Evolutionary conservation across 2,113 vertebrate species (phyloP), one percentile per base, ranked within the genome.

Genomic region (Nothobranchius furzeri): DNA sequence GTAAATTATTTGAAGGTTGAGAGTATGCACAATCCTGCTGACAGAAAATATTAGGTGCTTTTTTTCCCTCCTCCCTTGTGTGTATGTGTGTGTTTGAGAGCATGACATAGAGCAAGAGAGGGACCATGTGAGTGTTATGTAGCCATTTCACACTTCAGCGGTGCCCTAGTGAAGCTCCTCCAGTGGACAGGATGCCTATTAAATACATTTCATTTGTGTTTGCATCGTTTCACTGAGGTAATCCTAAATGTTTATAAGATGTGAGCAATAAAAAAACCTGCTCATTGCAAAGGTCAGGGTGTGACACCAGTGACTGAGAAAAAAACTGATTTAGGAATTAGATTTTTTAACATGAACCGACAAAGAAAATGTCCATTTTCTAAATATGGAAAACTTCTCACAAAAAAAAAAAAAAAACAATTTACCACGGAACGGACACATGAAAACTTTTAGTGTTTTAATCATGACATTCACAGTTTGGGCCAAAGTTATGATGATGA

Each of bases 1-100:
- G 88, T 93, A 91, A 93, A 93, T 92, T 89, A 88, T 85, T 83
- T 90, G 92, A 92, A 92, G 92, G 89, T 91, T 93, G 88, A 79
- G 81, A 85, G 85, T 87, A 86, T 87, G 87, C 84, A 87, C 90
- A 90, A 79, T 84, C 84, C 73, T 78, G 83, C 84, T 81, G 87
- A 90, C 83, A 83, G 85, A 88, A 91, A 85, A 84, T 88, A 82
- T 81, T 83, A 82, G 75, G 57, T 85, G 78, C 75, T 72, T 82
- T 81, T 80, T 80, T 75, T 66, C 20, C 24, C 4, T 40, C 58
- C 42, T 10, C 35, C 15, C 42, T 30, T n/a, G 57, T 56, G 48
- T 63, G 55, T 60, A 55, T 53, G 55, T 75, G 76, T 49, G 64
- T 69, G 75, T 57, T 48, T 37, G 57, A 40, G 71, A 53, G 61